Conservation (phyloP, 2,888 invertebrate species). For the Drosophila putrida region DNA sequence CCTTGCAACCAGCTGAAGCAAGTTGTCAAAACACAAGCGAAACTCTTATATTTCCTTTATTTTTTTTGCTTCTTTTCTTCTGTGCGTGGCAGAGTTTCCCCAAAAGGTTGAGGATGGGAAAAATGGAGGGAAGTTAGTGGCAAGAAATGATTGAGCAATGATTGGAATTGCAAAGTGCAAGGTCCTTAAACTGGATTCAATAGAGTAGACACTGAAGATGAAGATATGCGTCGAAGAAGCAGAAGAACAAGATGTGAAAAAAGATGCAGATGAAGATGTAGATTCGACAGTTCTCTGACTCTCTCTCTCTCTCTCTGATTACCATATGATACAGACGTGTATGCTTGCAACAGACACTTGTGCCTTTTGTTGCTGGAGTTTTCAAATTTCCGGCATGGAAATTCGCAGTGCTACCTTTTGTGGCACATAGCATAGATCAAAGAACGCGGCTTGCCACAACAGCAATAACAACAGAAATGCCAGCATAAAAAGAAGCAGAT, state of each 20-base stretch:
- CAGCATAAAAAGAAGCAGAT: background rate
- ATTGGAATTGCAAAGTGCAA: constrained; percentile 54
- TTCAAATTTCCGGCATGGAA: constrained; percentile 60
- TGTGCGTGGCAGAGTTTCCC: background rate
- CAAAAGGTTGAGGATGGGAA: background rate
- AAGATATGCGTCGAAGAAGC: background rate
- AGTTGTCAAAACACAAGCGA: constrained; percentile 36
- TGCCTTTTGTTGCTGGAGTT: constrained; percentile 28
- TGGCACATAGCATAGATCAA: constrained; percentile 10
- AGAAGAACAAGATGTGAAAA: background rate
- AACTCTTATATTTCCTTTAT: background rate
- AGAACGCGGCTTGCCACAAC: background rate
- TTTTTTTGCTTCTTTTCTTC: background rate
- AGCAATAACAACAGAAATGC: background rate
- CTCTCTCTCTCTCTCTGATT: background rate
- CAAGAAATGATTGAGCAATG: constrained; percentile 47
- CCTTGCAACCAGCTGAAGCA: constrained; percentile 20
- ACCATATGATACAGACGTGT: constrained; percentile 2
- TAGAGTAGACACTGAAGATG: background rate
- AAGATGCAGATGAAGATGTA: constrained; percentile 1
- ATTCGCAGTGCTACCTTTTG: constrained; percentile 22
- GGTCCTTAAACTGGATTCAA: constrained; percentile 13
- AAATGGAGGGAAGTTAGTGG: background rate
- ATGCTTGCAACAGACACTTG: constrained; percentile 3
- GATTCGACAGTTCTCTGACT: background rate